Percentiles rank a stretch among this genome's conserved stretches.
Conservation (phyloP, 2,113 vertebrate species). For the Mastomys coucha region DNA sequence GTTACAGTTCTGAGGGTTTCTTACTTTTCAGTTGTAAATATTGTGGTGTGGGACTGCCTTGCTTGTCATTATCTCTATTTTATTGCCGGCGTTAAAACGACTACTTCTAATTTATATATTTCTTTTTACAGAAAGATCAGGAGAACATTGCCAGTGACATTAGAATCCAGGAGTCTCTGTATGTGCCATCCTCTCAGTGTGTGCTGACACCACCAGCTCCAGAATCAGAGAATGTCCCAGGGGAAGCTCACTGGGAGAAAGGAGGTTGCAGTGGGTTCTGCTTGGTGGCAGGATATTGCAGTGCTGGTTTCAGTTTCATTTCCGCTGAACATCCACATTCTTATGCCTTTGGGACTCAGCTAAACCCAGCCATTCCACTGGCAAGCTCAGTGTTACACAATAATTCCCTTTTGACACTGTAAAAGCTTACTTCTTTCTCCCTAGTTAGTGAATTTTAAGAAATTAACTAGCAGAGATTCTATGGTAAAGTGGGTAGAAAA, state of each 20-base stretch:
- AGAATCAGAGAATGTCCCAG: not conserved
- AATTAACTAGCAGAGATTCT: constrained; percentile 53
- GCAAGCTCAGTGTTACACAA: not conserved
- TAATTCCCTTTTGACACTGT: not conserved
- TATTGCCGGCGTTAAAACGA: not conserved
- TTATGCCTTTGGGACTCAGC: not conserved
- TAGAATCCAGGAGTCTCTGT: not conserved
- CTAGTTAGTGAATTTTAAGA: constrained; percentile 23
- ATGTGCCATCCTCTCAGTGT: not conserved
- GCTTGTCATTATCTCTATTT: not conserved
- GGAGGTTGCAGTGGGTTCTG: not conserved
- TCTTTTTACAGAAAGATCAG: not conserved
- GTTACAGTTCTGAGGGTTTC: not conserved
- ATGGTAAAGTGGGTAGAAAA: not conserved
- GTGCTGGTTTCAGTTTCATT: not conserved
- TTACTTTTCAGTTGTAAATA: not conserved
- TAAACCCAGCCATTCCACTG: not conserved
- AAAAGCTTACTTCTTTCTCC: not conserved
- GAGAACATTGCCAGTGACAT: constrained; percentile 35
- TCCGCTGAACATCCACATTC: not conserved
- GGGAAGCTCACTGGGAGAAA: not conserved
- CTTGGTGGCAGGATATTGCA: not conserved
- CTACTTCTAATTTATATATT: constrained; percentile 15
- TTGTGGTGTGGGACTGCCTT: not conserved
- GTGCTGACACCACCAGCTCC: not conserved